Conservation (phyloP, 1,140 invertebrate species). For the Orius insidiosus region DNA sequence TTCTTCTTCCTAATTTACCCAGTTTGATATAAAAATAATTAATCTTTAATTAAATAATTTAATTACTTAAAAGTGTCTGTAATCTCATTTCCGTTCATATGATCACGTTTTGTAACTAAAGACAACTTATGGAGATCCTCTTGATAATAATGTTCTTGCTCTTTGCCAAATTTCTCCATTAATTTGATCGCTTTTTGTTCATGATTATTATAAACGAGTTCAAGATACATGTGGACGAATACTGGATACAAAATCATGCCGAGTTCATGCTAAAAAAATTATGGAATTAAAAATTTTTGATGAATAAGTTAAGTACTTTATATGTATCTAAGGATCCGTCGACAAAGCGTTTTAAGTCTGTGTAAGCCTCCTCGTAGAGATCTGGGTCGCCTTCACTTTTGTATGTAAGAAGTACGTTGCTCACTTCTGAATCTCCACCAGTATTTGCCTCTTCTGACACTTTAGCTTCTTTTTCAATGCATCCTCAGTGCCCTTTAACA, state of each 20-base stretch:
- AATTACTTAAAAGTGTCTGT: constrained; percentile 59
- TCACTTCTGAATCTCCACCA: constrained; percentile 52
- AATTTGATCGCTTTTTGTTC: constrained; percentile 60
- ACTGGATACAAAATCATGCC: constrained; percentile 84
- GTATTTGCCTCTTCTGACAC: constrained; percentile 36
- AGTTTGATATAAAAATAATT: too few species aligned
- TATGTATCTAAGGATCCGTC: constrained; percentile 83
- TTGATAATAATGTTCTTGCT: constrained; percentile 78
- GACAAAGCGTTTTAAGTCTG: constrained; percentile 76
- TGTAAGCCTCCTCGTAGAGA: constrained; percentile 74
- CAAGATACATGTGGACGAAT: constrained; percentile 91
- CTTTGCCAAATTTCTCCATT: constrained; percentile 59
- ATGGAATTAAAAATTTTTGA: too few species aligned
- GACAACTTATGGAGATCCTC: constrained; percentile 67
- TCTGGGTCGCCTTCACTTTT: constrained; percentile 85
- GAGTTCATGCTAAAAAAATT: constrained; percentile 62
- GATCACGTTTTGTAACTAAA: constrained; percentile 66
- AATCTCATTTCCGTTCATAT: constrained; percentile 78
- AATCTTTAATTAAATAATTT: too few species aligned
- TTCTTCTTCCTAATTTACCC: too few species aligned
- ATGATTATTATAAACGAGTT: constrained; percentile 82
- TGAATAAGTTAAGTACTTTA: constrained; percentile 41
- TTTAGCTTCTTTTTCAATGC: constrained; percentile 70
- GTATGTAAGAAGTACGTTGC: constrained; percentile 65
- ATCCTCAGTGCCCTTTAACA: constrained; percentile 64